A percentile compares a stretch with the other conserved stretches of the same genome.
These are phyloP conservation scores for Drosophila pullipes DNA, from an alignment of 2,888 invertebrate genomes.

Conservation along the genomic window DNA sequence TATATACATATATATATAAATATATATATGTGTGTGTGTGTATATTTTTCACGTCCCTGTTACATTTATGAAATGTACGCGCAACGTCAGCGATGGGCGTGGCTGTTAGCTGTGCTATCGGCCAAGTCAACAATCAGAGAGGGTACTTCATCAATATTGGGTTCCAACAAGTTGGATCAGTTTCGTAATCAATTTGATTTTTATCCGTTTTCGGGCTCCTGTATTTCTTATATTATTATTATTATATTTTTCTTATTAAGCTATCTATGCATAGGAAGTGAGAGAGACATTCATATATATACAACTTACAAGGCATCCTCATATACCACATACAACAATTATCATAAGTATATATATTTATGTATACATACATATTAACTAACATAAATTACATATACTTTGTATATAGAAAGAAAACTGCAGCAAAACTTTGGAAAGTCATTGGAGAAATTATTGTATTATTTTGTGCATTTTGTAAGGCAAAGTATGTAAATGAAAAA, in stretches of 20 bases:
- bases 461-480: slow-evolving; percentile 76
- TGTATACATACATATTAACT: slow-evolving; percentile 37
- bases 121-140: slow-evolving; percentile 20
- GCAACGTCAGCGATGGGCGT: slow-evolving; percentile 31
- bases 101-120: slow-evolving; percentile 48
- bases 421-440: slow-evolving; percentile 53
- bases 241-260: slow-evolving; percentile 32
- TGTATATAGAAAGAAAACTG: slow-evolving; percentile 61
- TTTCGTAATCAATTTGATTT: slow-evolving; percentile 27
- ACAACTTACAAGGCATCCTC: slow-evolving; percentile 53
- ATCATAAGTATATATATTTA: slow-evolving; percentile 50
- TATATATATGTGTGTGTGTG: neutral
- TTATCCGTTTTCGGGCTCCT: slow-evolving; percentile 6
- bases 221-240: slow-evolving; percentile 36
- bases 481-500: slow-evolving; percentile 49
- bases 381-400: slow-evolving; percentile 53
- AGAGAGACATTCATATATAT: slow-evolving; percentile 39
- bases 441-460: slow-evolving; percentile 62
- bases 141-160: slow-evolving; percentile 15
- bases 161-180: slow-evolving; percentile 26
- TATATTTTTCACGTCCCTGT: slow-evolving; percentile 62
- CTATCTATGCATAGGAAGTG: slow-evolving; percentile 28
- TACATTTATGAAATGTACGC: slow-evolving; percentile 76
- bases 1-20: neutral
- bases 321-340: slow-evolving; percentile 42